These are phyloP conservation scores for Elymnias hypermnestra DNA, from an alignment of 1,140 invertebrate species.

Conservation along the genomic window DNA sequence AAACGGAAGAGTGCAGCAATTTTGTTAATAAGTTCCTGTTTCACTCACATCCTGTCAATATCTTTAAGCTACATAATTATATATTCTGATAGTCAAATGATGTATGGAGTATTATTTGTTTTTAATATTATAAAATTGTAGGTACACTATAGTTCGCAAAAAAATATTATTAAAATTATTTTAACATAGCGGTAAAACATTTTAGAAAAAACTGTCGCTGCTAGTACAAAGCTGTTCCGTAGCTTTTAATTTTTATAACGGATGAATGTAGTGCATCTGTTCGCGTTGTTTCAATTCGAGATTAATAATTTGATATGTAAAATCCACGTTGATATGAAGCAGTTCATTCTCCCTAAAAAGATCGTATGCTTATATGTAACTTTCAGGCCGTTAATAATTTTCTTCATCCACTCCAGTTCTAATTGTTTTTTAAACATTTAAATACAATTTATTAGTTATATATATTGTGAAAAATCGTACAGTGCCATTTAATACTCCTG, in stretches of 20 bases:
- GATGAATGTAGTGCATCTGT: constrained; percentile 50
- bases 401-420: no score
- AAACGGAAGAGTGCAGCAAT: constrained; percentile 59
- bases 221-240: background rate
- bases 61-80: constrained; percentile 24
- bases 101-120: background rate
- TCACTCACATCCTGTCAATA: constrained; percentile 56
- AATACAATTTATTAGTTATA: no score
- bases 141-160: no score
- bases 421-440: no score
- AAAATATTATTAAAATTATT: background rate
- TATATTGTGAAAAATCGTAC: no score
- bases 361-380: no score
- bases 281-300: constrained; percentile 5
- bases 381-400: no score
- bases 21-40: constrained; percentile 70
- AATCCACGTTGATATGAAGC: no score
- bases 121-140: no score
- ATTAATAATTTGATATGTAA: no score
- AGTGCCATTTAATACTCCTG: no score
- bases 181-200: background rate
- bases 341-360: no score
- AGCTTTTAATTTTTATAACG: constrained; percentile 34
- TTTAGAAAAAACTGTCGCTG: background rate
- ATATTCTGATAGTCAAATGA: background rate